phyloP scores from a whole-genome alignment of 1,140 invertebrate genomes.

The Drosophila asahinai region DNA sequence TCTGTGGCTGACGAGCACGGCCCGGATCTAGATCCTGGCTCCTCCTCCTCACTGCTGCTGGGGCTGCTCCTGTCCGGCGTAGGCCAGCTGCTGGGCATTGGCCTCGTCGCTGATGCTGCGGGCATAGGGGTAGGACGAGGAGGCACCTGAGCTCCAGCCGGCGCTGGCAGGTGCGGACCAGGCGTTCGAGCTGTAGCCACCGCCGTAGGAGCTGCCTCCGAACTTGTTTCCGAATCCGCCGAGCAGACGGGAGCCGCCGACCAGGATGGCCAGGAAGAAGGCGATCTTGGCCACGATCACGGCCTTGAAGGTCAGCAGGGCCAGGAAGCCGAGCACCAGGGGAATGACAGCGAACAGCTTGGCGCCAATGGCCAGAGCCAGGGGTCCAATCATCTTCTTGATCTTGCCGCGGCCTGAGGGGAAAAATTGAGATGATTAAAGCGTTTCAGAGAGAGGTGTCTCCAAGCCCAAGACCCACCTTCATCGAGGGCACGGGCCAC shows the following conservation, averaged over 20 bases:
- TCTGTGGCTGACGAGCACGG: conserved; percentile 44
- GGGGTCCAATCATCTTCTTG: conserved; percentile 89
- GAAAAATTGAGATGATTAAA: background rate
- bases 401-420: conserved; percentile 89
- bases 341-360: conserved; percentile 90
- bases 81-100: conserved; percentile 85
- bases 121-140: conserved; percentile 87
- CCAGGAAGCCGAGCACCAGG: conserved; percentile 89
- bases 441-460: background rate
- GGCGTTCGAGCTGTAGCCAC: conserved; percentile 76
- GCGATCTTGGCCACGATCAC: conserved; percentile 91
- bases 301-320: conserved; percentile 90
- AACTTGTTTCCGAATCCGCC: conserved; percentile 85
- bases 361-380: conserved; percentile 88
- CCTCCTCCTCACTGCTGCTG: conserved; percentile 31
- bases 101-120: conserved; percentile 86
- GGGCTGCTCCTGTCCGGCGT: conserved; percentile 61
- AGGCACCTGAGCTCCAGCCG: conserved; percentile 85
- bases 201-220: conserved; percentile 53
- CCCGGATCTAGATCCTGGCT: conserved; percentile 11
- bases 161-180: conserved; percentile 74
- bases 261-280: conserved; percentile 88
- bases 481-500: conserved; percentile 87
- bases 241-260: conserved; percentile 89
- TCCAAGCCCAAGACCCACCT: conserved; percentile 84